phyloP scores from a whole-genome alignment of 2,888 invertebrate genomes.

The Eucriotettix oculatus region DNA sequence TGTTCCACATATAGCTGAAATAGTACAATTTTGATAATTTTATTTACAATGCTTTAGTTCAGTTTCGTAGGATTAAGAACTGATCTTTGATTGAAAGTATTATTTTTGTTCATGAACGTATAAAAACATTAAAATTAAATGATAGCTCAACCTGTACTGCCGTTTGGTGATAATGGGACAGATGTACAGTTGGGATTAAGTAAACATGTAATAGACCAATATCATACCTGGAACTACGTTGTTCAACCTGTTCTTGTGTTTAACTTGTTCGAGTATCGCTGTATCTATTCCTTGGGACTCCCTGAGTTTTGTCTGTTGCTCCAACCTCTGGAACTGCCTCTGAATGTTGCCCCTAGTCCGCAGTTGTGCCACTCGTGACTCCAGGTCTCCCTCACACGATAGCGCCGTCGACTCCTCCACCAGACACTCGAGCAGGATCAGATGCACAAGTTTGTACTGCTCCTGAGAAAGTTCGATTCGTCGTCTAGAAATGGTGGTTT shows the following conservation, averaged over 20 bases:
- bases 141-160: too few species aligned
- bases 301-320: conserved; percentile 14
- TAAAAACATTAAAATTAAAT: too few species aligned
- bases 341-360: conserved; percentile 18
- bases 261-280: background rate
- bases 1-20: too few species aligned
- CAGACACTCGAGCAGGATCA: conserved; percentile 27
- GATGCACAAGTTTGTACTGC: conserved; percentile 30
- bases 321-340: conserved; percentile 22
- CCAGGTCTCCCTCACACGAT: conserved; percentile 22
- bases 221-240: background rate
- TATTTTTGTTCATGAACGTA: too few species aligned
- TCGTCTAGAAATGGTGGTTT: too few species aligned
- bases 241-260: background rate
- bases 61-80: too few species aligned
- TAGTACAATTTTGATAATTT: too few species aligned
- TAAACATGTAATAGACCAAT: too few species aligned
- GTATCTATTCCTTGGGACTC: background rate
- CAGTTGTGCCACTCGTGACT: conserved; percentile 17
- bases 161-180: too few species aligned
- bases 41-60: too few species aligned
- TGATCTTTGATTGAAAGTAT: too few species aligned
- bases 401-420: conserved; percentile 23
- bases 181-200: too few species aligned
- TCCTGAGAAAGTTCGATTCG: conserved; percentile 18